A percentile compares a stretch with the other conserved stretches of the same genome.
Evolutionary conservation across 2,113 vertebrate species (phyloP).

Genomic region (Onychostruthus taczanowskii): DNA sequence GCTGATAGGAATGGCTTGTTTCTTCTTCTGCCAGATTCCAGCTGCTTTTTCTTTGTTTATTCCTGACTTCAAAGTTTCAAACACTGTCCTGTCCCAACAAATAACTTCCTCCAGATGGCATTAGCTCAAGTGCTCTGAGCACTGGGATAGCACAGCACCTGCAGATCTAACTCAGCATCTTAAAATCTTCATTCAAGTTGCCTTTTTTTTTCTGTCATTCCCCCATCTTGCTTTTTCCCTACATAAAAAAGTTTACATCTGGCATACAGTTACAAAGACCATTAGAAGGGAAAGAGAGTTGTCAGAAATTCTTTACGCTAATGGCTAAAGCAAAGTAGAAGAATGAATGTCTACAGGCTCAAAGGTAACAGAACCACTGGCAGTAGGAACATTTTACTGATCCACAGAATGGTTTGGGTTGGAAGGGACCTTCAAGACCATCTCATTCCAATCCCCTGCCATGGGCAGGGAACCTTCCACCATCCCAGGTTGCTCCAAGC

Average conservation of each 20-base stretch:
- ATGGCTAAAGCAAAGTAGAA: background rate
- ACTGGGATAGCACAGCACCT: slow-evolving; percentile 65
- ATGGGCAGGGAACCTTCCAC: background rate
- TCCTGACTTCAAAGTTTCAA: slow-evolving; percentile 75
- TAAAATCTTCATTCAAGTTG: slow-evolving; percentile 39
- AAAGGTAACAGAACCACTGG: background rate
- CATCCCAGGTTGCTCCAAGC: background rate
- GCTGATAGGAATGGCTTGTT: slow-evolving; percentile 64
- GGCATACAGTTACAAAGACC: background rate
- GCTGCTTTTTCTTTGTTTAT: slow-evolving; percentile 75
- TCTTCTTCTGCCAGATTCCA: slow-evolving; percentile 76
- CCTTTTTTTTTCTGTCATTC: background rate
- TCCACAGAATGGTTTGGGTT: background rate
- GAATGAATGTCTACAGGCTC: background rate
- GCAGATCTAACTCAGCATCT: slow-evolving; percentile 60
- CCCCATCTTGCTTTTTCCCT: background rate
- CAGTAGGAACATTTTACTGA: background rate
- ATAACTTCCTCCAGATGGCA: slow-evolving; percentile 73
- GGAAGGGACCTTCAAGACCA: background rate
- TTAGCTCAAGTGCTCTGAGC: slow-evolving; percentile 43
- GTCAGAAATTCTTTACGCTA: background rate
- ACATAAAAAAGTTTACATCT: background rate
- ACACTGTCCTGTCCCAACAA: slow-evolving; percentile 70
- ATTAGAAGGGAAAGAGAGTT: background rate
- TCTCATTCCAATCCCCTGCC: background rate